These are phyloP conservation scores for Xyliphius kryptos DNA, from an alignment of 2,113 vertebrate species.

Conservation along the genomic window DNA sequence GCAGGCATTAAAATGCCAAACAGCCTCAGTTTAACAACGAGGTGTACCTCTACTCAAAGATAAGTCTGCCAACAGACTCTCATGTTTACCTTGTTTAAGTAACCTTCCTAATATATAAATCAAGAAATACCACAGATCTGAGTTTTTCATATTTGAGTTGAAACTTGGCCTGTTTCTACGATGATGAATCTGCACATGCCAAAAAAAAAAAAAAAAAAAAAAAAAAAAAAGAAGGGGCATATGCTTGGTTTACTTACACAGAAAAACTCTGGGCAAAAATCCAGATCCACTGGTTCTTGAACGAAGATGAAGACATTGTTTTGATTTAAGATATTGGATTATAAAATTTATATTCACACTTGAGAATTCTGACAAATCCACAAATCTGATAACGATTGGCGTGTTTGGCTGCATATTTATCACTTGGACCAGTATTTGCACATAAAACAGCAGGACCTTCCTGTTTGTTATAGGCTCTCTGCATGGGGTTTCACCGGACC, in stretches of 20 bases:
- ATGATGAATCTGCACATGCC: too few species aligned
- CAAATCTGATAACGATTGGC: not conserved
- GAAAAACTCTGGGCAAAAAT: too few species aligned
- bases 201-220: too few species aligned
- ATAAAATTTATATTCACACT: too few species aligned
- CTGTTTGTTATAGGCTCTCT: constrained; percentile 39
- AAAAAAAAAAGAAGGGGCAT: too few species aligned
- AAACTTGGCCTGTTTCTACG: too few species aligned
- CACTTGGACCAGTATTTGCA: constrained; percentile 11
- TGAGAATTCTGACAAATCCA: not conserved
- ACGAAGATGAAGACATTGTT: not conserved
- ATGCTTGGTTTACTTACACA: too few species aligned
- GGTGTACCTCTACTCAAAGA: not conserved
- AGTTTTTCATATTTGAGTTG: too few species aligned
- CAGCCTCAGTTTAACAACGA: constrained; percentile 26
- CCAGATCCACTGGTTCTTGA: too few species aligned
- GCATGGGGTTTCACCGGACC: constrained; percentile 34
- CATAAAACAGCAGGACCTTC: constrained; percentile 43
- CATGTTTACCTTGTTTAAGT: too few species aligned
- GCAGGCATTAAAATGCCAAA: constrained; percentile 25
- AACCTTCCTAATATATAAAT: too few species aligned
- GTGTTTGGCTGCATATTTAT: constrained; percentile 15
- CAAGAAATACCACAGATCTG: too few species aligned
- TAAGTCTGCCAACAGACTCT: constrained; percentile 19
- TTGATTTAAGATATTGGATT: not conserved